Evolutionary conservation across 2,888 invertebrate species (phyloP).

Genomic region (Troglohyphantes excavatus): DNA sequence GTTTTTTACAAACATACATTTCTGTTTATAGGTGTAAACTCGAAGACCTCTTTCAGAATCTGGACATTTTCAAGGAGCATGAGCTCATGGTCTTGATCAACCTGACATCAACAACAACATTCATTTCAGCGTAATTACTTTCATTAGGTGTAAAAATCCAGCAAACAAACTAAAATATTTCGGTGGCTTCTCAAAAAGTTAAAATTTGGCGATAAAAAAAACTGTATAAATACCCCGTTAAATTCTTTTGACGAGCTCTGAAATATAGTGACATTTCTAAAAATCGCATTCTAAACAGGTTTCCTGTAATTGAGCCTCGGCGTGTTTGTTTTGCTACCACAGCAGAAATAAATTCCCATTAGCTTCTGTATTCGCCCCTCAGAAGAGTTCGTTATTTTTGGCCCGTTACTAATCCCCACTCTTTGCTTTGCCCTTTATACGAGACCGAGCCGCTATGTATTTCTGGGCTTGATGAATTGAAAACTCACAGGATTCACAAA

Average conservation of each 20-base stretch:
- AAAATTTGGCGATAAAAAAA: no score
- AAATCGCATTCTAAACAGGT: constrained; percentile 39
- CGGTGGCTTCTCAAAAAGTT: no score
- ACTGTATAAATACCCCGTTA: background rate
- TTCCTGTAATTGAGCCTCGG: constrained; percentile 64
- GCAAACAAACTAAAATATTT: no score
- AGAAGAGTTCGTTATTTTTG: constrained; percentile 71
- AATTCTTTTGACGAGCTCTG: background rate
- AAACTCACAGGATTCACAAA: constrained; percentile 61
- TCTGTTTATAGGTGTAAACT: no score
- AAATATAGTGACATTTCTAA: constrained; percentile 6
- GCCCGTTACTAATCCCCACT: constrained; percentile 74
- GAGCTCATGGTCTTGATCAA: no score
- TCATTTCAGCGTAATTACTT: no score
- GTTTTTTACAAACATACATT: no score
- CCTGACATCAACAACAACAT: no score
- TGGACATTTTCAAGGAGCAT: no score
- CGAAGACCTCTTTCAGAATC: no score
- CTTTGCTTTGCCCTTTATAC: constrained; percentile 50
- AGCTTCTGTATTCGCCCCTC: constrained; percentile 60
- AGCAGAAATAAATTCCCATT: constrained; percentile 77
- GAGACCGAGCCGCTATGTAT: constrained; percentile 60
- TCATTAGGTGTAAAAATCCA: no score
- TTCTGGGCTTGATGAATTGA: constrained; percentile 71
- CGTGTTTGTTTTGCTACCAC: constrained; percentile 70